Evolutionary conservation across 1,140 invertebrate species (phyloP).

Genomic region (Brachionus koreanus): DNA sequence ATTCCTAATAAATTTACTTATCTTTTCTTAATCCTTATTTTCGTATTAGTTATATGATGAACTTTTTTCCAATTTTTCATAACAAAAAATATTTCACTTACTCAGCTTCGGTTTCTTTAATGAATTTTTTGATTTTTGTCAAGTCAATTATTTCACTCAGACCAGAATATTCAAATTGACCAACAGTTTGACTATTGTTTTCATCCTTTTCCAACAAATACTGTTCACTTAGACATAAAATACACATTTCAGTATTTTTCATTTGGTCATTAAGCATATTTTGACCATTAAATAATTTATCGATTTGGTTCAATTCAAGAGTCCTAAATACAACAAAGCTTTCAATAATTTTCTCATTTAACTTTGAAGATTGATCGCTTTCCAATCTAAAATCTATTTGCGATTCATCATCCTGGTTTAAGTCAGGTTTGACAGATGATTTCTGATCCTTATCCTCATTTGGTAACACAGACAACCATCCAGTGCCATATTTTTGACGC

Average conservation of each 20-base stretch:
- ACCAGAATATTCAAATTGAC: slow-evolving; percentile 9
- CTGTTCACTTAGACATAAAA: background rate
- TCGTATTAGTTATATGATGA: too few species aligned
- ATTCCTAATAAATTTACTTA: too few species aligned
- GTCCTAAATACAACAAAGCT: background rate
- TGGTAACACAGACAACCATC: background rate
- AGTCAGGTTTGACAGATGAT: background rate
- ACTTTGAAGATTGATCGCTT: background rate
- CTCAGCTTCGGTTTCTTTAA: background rate
- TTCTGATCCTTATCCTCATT: slow-evolving; percentile 8
- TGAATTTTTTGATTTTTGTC: background rate
- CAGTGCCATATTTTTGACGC: slow-evolving; percentile 13
- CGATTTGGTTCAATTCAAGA: background rate
- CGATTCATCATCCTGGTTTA: background rate
- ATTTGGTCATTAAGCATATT: background rate
- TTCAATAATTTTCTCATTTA: slow-evolving; percentile 4
- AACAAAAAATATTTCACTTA: background rate
- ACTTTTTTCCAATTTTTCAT: too few species aligned
- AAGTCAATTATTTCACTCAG: slow-evolving; percentile 2
- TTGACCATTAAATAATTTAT: slow-evolving; percentile 11
- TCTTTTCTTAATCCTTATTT: too few species aligned
- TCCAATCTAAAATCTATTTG: background rate
- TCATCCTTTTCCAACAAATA: slow-evolving; percentile 24
- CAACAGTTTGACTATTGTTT: background rate
- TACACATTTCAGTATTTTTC: background rate